Conservation (phyloP, 1,140 invertebrate genomes). For the Tribolium castaneum region DNA sequence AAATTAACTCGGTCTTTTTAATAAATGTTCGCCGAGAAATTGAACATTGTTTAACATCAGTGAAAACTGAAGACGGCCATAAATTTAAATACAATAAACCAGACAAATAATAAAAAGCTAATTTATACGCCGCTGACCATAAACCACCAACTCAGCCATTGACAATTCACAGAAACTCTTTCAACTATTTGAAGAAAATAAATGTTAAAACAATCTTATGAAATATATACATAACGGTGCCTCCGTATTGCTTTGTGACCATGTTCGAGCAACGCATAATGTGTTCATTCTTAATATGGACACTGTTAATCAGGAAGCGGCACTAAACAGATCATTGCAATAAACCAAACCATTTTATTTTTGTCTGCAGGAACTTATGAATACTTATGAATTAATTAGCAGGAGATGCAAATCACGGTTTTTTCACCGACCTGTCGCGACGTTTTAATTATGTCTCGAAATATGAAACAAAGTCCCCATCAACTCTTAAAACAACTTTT, state of each 20-base stretch:
- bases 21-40: background rate
- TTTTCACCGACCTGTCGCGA: no score
- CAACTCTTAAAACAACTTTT: no score
- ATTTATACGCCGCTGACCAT: background rate
- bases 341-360: background rate
- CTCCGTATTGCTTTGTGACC: slow-evolving; percentile 5
- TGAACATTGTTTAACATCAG: background rate
- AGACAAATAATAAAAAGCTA: background rate
- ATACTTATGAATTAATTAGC: background rate
- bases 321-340: background rate
- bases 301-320: slow-evolving; percentile 12
- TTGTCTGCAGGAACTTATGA: background rate
- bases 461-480: no score
- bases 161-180: background rate
- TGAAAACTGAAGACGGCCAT: background rate
- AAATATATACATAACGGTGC: slow-evolving; percentile 28
- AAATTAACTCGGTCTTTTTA: slow-evolving; percentile 1
- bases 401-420: no score
- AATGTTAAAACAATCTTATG: slow-evolving; percentile 3
- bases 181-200: background rate
- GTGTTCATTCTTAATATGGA: slow-evolving; percentile 1
- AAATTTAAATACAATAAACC: slow-evolving; percentile 21
- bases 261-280: slow-evolving; percentile 1
- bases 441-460: no score
- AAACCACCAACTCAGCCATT: slow-evolving; percentile 3